Percentiles rank a stretch among this genome's conserved stretches.
Conservation (phyloP, 1,140 invertebrate species). For the Caenorhabditis briggsae region DNA sequence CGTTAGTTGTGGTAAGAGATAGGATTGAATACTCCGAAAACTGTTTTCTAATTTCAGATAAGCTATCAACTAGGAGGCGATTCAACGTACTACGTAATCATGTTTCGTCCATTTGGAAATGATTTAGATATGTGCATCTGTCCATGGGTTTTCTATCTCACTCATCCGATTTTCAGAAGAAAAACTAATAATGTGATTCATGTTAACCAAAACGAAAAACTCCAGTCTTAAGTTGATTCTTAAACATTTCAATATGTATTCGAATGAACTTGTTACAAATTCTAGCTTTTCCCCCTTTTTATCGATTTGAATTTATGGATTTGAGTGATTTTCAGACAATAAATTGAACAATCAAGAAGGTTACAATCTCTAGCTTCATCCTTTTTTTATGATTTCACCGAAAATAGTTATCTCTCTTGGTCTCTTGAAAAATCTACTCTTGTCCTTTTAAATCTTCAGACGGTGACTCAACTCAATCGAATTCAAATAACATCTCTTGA, state of each 20-base stretch:
- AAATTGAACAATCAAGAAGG: too few species aligned
- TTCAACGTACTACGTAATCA: background rate
- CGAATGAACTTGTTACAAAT: too few species aligned
- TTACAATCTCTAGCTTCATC: too few species aligned
- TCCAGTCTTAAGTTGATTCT: background rate
- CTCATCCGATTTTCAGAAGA: slow-evolving; percentile 12
- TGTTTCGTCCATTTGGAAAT: slow-evolving; percentile 37
- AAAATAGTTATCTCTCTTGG: too few species aligned
- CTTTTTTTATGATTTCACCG: too few species aligned
- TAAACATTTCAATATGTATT: background rate
- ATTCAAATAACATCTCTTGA: too few species aligned
- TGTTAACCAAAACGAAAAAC: background rate
- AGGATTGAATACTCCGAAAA: background rate
- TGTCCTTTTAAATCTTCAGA: too few species aligned
- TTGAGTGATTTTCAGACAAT: too few species aligned
- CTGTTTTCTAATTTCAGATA: background rate
- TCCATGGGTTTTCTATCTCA: slow-evolving; percentile 22
- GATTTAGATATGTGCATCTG: background rate
- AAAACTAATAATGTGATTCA: background rate
- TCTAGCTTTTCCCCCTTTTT: too few species aligned
- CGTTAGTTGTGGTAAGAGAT: background rate
- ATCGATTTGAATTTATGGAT: too few species aligned
- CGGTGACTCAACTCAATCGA: too few species aligned
- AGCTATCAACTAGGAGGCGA: background rate
- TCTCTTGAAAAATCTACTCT: too few species aligned